Evolutionary conservation across 2,797 vertebrate species (phyloP).

Genomic region (Morus bassanus): DNA sequence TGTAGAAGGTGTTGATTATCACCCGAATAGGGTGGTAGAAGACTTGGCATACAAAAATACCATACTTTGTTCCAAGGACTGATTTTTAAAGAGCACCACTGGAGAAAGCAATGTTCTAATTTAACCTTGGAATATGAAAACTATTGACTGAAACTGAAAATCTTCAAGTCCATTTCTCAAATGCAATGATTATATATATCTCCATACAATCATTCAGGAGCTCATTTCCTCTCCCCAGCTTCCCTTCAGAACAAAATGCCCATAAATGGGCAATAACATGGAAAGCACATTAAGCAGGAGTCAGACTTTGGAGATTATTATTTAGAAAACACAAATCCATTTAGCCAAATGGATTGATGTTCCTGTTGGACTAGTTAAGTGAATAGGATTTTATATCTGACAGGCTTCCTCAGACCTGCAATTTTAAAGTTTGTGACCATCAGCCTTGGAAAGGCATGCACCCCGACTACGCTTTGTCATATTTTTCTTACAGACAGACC

Average conservation of each 20-base stretch:
- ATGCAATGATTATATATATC: neutral
- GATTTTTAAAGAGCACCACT: neutral
- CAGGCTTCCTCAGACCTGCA: neutral
- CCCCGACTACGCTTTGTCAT: neutral
- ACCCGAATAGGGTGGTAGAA: neutral
- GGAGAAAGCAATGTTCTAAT: neutral
- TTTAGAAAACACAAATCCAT: neutral
- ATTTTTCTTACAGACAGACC: neutral
- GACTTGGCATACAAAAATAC: neutral
- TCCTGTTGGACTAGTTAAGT: neutral
- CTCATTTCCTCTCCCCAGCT: neutral
- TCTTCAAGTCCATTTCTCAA: neutral
- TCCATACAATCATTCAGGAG: neutral
- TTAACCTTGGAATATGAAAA: neutral
- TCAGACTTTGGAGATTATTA: neutral
- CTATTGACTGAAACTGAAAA: neutral
- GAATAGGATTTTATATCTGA: neutral
- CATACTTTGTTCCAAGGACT: neutral
- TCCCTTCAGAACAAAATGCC: neutral
- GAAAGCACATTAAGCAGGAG: neutral
- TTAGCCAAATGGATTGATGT: neutral
- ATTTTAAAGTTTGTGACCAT: neutral
- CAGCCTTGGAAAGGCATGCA: neutral
- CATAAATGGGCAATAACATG: neutral
- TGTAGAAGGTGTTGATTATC: neutral